A percentile compares a stretch with the other conserved stretches of the same genome.
phyloP scores from a whole-genome alignment of 2,888 invertebrate species.

The Drosophila koepferae region DNA sequence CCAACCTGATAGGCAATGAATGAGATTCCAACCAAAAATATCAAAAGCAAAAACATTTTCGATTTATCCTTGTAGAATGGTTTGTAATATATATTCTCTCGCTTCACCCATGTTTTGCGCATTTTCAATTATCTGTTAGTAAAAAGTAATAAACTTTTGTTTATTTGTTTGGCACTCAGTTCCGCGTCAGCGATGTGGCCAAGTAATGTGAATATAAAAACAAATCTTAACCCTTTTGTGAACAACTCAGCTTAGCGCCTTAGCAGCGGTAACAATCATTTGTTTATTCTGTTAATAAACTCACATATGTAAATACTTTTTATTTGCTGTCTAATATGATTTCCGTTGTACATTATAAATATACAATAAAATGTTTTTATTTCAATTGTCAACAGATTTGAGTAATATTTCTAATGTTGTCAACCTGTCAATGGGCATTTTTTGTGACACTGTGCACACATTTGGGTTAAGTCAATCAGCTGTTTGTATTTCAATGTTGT shows the following conservation, averaged over 20 bases:
- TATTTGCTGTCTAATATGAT: background rate
- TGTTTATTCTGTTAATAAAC: background rate
- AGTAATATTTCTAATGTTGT: background rate
- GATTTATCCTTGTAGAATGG: conserved; percentile 85
- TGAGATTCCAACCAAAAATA: conserved; percentile 84
- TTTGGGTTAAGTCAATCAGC: conserved; percentile 43
- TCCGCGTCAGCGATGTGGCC: conserved; percentile 47
- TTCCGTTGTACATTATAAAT: background rate
- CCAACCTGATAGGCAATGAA: conserved; percentile 70
- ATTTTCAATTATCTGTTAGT: conserved; percentile 30
- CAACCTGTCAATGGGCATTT: background rate
- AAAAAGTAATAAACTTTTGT: conserved; percentile 34
- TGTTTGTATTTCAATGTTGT: conserved; percentile 23
- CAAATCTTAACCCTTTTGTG: conserved; percentile 47
- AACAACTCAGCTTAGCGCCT: too few species aligned
- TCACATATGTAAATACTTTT: background rate
- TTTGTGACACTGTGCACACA: conserved; percentile 1
- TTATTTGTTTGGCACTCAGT: conserved; percentile 54
- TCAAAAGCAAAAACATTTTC: conserved; percentile 84
- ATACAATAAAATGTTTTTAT: background rate
- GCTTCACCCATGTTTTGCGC: conserved; percentile 85
- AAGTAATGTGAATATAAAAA: conserved; percentile 32
- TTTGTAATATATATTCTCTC: conserved; percentile 85
- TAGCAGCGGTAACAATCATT: background rate
- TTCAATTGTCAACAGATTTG: background rate